A percentile compares a stretch with the other conserved stretches of the same genome.
Conservation (phyloP, 2,797 vertebrate species). For the Acrossocheilus wenchowensis region DNA sequence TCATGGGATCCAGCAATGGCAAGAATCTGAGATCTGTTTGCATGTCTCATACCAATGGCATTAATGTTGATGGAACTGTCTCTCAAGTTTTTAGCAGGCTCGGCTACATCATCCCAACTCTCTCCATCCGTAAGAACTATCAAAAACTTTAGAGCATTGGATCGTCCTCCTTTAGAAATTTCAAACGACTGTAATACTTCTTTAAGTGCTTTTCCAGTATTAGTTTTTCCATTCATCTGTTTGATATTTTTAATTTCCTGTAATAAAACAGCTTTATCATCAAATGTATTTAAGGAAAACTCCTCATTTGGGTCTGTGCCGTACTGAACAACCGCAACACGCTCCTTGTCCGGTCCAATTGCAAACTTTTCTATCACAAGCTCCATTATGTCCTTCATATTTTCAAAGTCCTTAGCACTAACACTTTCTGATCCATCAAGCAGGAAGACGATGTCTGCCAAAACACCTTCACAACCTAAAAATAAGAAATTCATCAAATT, state of each 20-base stretch:
- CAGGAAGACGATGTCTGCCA: slow-evolving; percentile 81
- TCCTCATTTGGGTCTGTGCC: slow-evolving; percentile 64
- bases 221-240: slow-evolving; percentile 67
- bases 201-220: slow-evolving; percentile 79
- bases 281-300: slow-evolving; percentile 75
- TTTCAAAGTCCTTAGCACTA: slow-evolving; percentile 66
- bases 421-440: slow-evolving; percentile 82
- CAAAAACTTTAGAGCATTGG: slow-evolving; percentile 76
- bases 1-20: slow-evolving; percentile 77
- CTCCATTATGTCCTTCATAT: slow-evolving; percentile 77
- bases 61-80: slow-evolving; percentile 75
- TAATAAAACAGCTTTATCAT: slow-evolving; percentile 62
- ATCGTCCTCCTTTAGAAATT: slow-evolving; percentile 64
- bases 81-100: slow-evolving; percentile 75
- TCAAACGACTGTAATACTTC: slow-evolving; percentile 63
- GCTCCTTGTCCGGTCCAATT: slow-evolving; percentile 75
- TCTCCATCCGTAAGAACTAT: slow-evolving; percentile 84
- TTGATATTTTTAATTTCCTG: slow-evolving; percentile 67
- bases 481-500: background rate
- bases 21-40: slow-evolving; percentile 76
- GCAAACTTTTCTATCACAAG: slow-evolving; percentile 73
- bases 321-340: slow-evolving; percentile 83
- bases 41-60: slow-evolving; percentile 80
- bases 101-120: slow-evolving; percentile 78
- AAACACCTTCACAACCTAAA: slow-evolving; percentile 78